These are phyloP conservation scores for Atta colombica DNA, from an alignment of 1,140 invertebrate species.

Conservation along the genomic window DNA sequence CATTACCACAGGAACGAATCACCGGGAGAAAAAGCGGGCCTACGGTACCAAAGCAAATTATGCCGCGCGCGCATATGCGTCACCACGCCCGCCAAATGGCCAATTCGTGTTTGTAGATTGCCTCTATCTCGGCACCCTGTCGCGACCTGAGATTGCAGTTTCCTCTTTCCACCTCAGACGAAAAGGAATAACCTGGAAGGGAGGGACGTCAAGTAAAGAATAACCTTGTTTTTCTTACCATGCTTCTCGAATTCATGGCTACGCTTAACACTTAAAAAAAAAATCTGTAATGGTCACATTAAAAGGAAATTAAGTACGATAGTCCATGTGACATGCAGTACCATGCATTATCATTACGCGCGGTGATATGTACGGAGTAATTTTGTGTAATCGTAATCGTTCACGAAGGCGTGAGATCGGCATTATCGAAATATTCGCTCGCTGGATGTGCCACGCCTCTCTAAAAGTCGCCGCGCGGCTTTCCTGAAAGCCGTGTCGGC, in stretches of 20 bases:
- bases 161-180: constrained; percentile 80
- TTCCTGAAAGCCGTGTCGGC: constrained; percentile 53
- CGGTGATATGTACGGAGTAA: background rate
- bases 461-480: constrained; percentile 42
- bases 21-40: constrained; percentile 71
- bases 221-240: constrained; percentile 9
- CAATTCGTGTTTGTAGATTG: constrained; percentile 86
- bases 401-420: constrained; percentile 27
- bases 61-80: constrained; percentile 78
- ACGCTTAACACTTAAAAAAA: background rate
- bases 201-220: constrained; percentile 21
- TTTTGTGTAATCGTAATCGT: constrained; percentile 33
- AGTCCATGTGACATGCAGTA: background rate
- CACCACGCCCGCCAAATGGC: constrained; percentile 85
- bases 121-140: constrained; percentile 85
- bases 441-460: constrained; percentile 58
- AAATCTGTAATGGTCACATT: background rate
- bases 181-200: constrained; percentile 60
- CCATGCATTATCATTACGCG: background rate
- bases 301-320: constrained; percentile 9
- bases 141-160: constrained; percentile 82
- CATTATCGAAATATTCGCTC: constrained; percentile 29
- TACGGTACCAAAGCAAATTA: constrained; percentile 79
- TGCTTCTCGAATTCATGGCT: background rate
- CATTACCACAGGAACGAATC: constrained; percentile 64